Percentiles rank a stretch among this genome's conserved stretches.
Conservation (phyloP, 2,113 vertebrate species). For the Lynx canadensis region DNA sequence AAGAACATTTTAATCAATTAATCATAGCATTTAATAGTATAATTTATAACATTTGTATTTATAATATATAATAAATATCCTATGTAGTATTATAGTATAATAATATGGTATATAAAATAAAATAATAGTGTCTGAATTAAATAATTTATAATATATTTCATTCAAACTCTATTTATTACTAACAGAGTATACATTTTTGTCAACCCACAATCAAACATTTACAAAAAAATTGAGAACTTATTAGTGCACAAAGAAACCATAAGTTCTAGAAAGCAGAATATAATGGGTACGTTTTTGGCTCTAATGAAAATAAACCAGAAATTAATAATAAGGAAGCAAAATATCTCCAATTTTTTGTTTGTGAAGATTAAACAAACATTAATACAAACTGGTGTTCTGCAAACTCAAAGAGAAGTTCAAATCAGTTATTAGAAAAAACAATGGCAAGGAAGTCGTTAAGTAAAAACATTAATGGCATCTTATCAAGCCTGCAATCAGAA, state of each 20-base stretch:
- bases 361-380: neutral
- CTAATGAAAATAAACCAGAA: neutral
- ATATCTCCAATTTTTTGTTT: neutral
- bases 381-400: neutral
- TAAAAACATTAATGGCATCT: neutral
- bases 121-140: neutral
- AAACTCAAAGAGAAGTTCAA: neutral
- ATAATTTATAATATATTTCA: neutral
- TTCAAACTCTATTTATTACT: neutral
- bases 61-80: neutral
- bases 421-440: neutral
- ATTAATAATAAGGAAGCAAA: neutral
- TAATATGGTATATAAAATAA: neutral
- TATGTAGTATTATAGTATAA: neutral
- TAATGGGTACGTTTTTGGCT: neutral
- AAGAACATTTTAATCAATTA: neutral
- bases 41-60: neutral
- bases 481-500: constrained; percentile 12
- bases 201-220: neutral
- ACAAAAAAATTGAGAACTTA: neutral
- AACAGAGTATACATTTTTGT: neutral
- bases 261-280: neutral
- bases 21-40: neutral
- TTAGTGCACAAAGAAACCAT: neutral
- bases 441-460: neutral